phyloP scores from a whole-genome alignment of 2,113 vertebrate genomes.

The Callocephalon fimbriatum region DNA sequence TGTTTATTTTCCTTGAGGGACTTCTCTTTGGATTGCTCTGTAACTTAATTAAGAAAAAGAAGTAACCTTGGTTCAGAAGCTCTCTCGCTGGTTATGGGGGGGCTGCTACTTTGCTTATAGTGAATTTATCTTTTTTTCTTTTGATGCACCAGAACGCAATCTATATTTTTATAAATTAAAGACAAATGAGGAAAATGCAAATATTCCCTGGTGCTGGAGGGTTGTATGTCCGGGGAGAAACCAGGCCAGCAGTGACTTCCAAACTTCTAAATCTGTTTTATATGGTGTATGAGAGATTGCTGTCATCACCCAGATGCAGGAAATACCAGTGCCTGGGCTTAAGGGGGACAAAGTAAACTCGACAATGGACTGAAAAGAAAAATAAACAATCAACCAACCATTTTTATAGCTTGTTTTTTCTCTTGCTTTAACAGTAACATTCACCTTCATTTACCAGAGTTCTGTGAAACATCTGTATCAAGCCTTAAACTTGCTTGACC shows the following conservation, averaged over 20 bases:
- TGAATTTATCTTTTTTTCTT: background rate
- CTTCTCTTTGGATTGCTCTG: background rate
- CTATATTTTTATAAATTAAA: background rate
- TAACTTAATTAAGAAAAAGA: background rate
- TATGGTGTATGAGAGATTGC: slow-evolving; percentile 63
- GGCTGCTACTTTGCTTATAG: background rate
- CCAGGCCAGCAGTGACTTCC: slow-evolving; percentile 23
- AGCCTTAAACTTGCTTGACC: slow-evolving; percentile 68
- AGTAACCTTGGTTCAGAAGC: background rate
- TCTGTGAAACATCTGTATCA: slow-evolving; percentile 71
- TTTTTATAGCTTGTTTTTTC: slow-evolving; percentile 65
- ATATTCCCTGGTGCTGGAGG: background rate
- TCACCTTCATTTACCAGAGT: slow-evolving; percentile 63
- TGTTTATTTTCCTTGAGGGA: slow-evolving; percentile 17
- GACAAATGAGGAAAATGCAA: background rate
- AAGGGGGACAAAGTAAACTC: slow-evolving; percentile 64
- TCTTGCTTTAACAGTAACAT: slow-evolving; percentile 58
- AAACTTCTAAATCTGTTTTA: slow-evolving; percentile 56
- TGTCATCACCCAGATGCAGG: slow-evolving; percentile 70
- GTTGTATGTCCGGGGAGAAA: slow-evolving; percentile 49
- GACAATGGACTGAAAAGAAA: slow-evolving; percentile 75
- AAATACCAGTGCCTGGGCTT: slow-evolving; percentile 67
- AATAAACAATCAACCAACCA: slow-evolving; percentile 64
- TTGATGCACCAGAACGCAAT: background rate
- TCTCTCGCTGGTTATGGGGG: background rate